Percentiles rank a stretch among this genome's conserved stretches.
These are phyloP conservation scores for Uropetala carovei DNA, from an alignment of 2,888 invertebrate species.

Conservation along the genomic window DNA sequence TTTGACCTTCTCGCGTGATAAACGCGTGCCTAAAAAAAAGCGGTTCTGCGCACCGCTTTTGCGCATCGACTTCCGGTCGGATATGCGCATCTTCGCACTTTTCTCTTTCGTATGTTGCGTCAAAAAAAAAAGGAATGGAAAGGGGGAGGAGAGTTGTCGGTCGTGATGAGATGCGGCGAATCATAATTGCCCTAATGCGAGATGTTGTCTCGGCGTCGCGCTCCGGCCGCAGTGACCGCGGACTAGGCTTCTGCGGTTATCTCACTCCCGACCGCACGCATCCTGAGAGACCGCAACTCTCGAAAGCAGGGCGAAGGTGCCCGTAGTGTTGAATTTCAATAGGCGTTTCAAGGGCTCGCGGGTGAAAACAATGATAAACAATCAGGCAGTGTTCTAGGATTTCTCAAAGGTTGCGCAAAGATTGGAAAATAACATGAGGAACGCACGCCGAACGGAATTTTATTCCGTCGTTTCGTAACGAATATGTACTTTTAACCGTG, in stretches of 20 bases:
- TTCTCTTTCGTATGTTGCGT: neutral
- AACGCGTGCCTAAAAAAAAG: too few species aligned
- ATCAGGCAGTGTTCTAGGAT: neutral
- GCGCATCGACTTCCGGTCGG: neutral
- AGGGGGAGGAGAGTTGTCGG: too few species aligned
- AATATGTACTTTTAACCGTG: neutral
- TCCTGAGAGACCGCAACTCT: neutral
- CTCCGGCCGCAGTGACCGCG: neutral
- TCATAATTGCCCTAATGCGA: slow-evolving; percentile 32
- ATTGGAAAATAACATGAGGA: neutral
- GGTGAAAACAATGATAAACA: slow-evolving; percentile 6
- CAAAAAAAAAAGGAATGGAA: neutral
- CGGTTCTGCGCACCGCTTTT: too few species aligned
- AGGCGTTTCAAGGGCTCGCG: neutral
- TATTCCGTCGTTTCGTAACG: slow-evolving; percentile 4
- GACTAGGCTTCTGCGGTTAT: slow-evolving; percentile 30
- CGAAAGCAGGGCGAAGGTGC: slow-evolving; percentile 32
- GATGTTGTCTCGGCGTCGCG: slow-evolving; percentile 27
- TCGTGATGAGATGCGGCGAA: neutral
- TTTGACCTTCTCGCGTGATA: too few species aligned
- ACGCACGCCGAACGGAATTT: neutral
- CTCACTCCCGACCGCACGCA: slow-evolving; percentile 14
- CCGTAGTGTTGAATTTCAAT: slow-evolving; percentile 13
- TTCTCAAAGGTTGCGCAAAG: neutral
- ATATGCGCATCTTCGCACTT: neutral